These are phyloP conservation scores for Pygoscelis adeliae DNA, from an alignment of 2,113 vertebrate genomes.

Conservation along the genomic window DNA sequence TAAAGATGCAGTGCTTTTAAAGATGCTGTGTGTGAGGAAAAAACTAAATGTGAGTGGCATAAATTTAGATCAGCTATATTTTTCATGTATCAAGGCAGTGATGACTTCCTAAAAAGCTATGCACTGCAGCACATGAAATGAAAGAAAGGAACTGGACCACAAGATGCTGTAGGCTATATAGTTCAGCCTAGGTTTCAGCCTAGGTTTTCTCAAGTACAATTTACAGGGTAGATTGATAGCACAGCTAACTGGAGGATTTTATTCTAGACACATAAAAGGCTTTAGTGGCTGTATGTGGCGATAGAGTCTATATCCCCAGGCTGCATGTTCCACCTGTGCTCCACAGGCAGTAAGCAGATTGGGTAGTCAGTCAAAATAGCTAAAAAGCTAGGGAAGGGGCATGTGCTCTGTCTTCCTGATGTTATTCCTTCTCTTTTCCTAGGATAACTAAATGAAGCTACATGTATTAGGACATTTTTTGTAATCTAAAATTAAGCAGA, in stretches of 20 bases:
- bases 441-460: not conserved
- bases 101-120: not conserved
- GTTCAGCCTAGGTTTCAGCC: not conserved
- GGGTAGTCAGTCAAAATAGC: not conserved
- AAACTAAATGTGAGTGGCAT: not conserved
- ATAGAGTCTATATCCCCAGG: not conserved
- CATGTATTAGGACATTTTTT: not conserved
- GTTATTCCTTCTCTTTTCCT: not conserved
- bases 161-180: not conserved
- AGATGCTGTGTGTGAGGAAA: not conserved
- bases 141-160: not conserved
- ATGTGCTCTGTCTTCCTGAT: not conserved
- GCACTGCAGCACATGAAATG: not conserved
- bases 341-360: not conserved
- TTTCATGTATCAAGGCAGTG: not conserved
- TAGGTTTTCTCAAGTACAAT: not conserved
- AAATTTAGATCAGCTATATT: not conserved
- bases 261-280: not conserved
- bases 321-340: not conserved
- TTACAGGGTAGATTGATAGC: not conserved
- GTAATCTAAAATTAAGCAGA: not conserved
- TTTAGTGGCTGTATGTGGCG: not conserved
- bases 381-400: not conserved
- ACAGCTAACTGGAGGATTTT: not conserved
- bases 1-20: not conserved